Percentiles rank a stretch among this genome's conserved stretches.
Evolutionary conservation across 2,888 invertebrate genomes (phyloP).

Genomic region (Diogma glabrata): DNA sequence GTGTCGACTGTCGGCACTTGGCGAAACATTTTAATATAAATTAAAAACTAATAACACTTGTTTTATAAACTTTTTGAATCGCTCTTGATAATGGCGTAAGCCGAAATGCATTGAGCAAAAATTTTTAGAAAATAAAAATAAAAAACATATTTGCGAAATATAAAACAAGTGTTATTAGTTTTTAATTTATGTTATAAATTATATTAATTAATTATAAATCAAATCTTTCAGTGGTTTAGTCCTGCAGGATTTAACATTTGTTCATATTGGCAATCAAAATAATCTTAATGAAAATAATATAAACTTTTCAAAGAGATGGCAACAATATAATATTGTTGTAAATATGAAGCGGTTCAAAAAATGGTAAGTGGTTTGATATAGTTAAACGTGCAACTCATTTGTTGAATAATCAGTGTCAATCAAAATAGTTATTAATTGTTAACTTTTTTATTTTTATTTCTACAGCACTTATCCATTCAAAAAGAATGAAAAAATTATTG

Average conservation of each 20-base stretch:
- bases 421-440: neutral
- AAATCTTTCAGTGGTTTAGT: constrained; percentile 72
- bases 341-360: constrained; percentile 97
- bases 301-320: constrained; percentile 97
- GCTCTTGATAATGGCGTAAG: no score
- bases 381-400: neutral
- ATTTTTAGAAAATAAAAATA: no score
- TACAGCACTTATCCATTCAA: constrained; percentile 84
- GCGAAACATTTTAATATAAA: no score
- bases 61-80: no score
- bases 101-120: no score
- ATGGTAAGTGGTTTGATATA: constrained; percentile 52
- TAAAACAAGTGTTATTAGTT: no score
- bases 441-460: constrained; percentile 7
- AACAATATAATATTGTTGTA: constrained; percentile 95
- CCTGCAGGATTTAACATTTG: constrained; percentile 96
- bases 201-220: neutral
- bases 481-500: constrained; percentile 85
- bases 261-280: constrained; percentile 95
- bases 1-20: no score
- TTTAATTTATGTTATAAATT: no score
- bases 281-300: constrained; percentile 73
- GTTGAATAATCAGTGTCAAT: constrained; percentile 1
- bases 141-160: no score
- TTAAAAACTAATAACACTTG: no score